Conservation (phyloP, 2,113 vertebrate species). For the Bambusicola thoracicus region DNA sequence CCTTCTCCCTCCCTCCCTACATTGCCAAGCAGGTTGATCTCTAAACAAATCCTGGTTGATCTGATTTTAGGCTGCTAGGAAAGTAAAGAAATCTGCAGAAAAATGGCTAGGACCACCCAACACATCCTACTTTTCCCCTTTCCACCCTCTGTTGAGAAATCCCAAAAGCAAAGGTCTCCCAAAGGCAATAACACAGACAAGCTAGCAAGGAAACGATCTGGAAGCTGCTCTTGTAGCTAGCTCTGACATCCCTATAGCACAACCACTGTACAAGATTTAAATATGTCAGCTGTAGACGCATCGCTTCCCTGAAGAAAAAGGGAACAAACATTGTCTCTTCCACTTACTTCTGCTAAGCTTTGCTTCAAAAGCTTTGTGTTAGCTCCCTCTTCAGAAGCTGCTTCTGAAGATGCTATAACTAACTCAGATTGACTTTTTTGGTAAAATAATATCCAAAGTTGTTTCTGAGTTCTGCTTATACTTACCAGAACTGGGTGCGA, state of each 20-base stretch:
- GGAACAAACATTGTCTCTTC: not conserved
- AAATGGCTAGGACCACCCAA: not conserved
- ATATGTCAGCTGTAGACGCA: not conserved
- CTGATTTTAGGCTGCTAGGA: not conserved
- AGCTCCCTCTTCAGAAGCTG: not conserved
- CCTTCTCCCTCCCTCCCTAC: not conserved
- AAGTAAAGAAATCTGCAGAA: not conserved
- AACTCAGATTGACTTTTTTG: not conserved
- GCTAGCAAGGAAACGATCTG: not conserved
- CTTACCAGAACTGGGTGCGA: slow-evolving; percentile 77
- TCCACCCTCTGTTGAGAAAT: not conserved
- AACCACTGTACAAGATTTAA: not conserved
- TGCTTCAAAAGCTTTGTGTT: not conserved
- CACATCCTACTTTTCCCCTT: not conserved
- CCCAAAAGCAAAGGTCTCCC: not conserved
- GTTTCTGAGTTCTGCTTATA: not conserved
- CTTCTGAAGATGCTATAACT: not conserved
- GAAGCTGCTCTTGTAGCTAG: not conserved
- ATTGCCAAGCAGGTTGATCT: not conserved
- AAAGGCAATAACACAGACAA: not conserved
- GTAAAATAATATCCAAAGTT: not conserved
- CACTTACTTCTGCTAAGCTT: not conserved
- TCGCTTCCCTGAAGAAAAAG: not conserved
- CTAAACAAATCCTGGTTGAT: not conserved
- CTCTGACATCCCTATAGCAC: not conserved